Base-by-base conservation (phyloP, 2,888 invertebrate species). In the Eutolmus rufibarbis region DNA sequence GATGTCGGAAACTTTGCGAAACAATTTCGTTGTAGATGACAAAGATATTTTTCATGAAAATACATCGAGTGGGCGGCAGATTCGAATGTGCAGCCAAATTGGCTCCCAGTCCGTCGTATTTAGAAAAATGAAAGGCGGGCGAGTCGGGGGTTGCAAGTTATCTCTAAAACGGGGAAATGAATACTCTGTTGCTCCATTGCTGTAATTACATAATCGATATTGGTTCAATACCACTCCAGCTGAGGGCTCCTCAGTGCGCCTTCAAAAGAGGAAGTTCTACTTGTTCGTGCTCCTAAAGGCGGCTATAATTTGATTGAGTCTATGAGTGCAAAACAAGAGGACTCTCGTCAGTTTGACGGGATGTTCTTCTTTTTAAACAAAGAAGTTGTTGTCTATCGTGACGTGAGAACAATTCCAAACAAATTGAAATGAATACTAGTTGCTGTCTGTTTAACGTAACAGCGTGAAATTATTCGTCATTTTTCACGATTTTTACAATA, bases 1-100 rank as follows among this genome's bases (percentile, higher is more conserved):
- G 31, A 79, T 51, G 79, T 79, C 51, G 79, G 40, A 79, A 79
- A 79, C 79, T 79, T 79, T 79, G n/a, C 79, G 51, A 79, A 79
- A 79, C 79, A 79, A 46, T 79, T 56, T 79, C 51, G 79, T 79
- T 79, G 51, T 46, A 79, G 79, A 28, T 79, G 79, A 79, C 79
- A 79, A 56, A 79, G 31, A 79, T 79, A 79, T 79, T 79, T 79
- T 79, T 79, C 51, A 79, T 79, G 51, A 51, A 16, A 46, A 34
- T 28, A 23, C 51, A 23, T 46, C 46, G 79, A 51, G 23, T 28
- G 66, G 66, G 66, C 66, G 66, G 66, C 4, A 8, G 28, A 66
- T 66, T 66, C 28, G 28, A 66, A 66, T 66, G 66, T 19, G 23
- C 28, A 23, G 66, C 28, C 66, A 28, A 12, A 79, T 51, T 79